Conservation (phyloP, 2,113 vertebrate genomes). For the Pterocles orientalis region DNA sequence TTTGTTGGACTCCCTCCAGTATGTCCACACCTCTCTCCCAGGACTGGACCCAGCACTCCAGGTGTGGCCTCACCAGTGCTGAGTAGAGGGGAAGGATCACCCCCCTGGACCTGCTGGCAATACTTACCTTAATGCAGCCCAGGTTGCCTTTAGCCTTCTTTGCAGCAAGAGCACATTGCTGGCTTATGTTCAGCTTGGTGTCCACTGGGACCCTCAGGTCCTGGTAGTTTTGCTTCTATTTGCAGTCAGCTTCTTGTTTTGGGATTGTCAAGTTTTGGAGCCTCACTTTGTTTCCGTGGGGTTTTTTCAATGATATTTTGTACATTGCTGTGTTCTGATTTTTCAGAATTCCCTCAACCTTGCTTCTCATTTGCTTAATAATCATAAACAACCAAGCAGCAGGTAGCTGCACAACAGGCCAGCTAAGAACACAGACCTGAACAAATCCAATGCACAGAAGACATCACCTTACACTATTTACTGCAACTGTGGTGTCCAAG, state of each 20-base stretch:
- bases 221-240: neutral
- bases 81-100: neutral
- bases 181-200: neutral
- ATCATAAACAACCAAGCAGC: neutral
- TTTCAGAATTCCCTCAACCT: neutral
- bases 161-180: accelerated
- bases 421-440: neutral
- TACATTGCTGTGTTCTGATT: neutral
- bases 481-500: neutral
- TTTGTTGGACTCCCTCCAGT: neutral
- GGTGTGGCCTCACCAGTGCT: neutral
- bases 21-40: neutral
- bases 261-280: neutral
- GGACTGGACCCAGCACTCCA: neutral
- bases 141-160: neutral
- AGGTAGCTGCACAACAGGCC: neutral
- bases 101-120: neutral
- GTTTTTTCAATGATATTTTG: neutral
- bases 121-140: neutral
- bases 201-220: neutral
- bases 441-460: neutral
- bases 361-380: neutral
- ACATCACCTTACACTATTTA: neutral
- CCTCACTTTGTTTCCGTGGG: neutral
- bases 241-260: neutral